Evolutionary conservation across 1,140 invertebrate genomes (phyloP).

Genomic region (Danaus melanippus): DNA sequence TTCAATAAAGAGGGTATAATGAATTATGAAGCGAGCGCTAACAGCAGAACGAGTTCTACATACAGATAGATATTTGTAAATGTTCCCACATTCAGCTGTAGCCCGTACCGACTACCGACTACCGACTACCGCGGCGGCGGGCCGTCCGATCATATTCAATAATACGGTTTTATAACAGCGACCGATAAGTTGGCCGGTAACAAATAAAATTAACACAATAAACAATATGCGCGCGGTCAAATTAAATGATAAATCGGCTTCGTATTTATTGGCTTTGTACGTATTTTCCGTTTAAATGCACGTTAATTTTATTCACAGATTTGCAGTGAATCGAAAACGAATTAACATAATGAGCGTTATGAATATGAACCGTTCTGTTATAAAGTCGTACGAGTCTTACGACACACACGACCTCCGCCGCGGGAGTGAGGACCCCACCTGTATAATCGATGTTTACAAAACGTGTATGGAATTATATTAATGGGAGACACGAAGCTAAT

Average conservation of each 20-base stretch:
- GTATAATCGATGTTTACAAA: too few relatives aligned
- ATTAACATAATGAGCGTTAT: slow-evolving; percentile 63
- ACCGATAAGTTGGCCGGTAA: slow-evolving; percentile 50
- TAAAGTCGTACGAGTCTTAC: neutral
- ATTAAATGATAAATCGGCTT: slow-evolving; percentile 60
- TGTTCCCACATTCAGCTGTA: slow-evolving; percentile 47
- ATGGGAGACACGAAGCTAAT: too few relatives aligned
- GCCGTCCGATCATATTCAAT: slow-evolving; percentile 39
- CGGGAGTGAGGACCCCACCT: neutral
- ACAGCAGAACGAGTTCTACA: slow-evolving; percentile 36
- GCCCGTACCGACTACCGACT: slow-evolving; percentile 10
- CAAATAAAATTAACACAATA: slow-evolving; percentile 68
- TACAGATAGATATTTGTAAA: slow-evolving; percentile 49
- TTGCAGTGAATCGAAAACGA: slow-evolving; percentile 60
- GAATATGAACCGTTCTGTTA: slow-evolving; percentile 30
- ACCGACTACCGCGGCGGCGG: slow-evolving; percentile 14
- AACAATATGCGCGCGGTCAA: slow-evolving; percentile 58
- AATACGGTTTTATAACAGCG: slow-evolving; percentile 56
- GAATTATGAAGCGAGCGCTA: slow-evolving; percentile 39
- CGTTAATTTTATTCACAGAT: slow-evolving; percentile 69
- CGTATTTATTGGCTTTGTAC: slow-evolving; percentile 60
- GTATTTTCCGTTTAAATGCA: slow-evolving; percentile 66
- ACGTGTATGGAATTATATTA: too few relatives aligned
- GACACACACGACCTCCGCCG: too few relatives aligned
- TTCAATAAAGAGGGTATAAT: slow-evolving; percentile 49